Evolutionary conservation across 2,797 vertebrate genomes (phyloP).

Genomic region (Phoeniculus purpureus): DNA sequence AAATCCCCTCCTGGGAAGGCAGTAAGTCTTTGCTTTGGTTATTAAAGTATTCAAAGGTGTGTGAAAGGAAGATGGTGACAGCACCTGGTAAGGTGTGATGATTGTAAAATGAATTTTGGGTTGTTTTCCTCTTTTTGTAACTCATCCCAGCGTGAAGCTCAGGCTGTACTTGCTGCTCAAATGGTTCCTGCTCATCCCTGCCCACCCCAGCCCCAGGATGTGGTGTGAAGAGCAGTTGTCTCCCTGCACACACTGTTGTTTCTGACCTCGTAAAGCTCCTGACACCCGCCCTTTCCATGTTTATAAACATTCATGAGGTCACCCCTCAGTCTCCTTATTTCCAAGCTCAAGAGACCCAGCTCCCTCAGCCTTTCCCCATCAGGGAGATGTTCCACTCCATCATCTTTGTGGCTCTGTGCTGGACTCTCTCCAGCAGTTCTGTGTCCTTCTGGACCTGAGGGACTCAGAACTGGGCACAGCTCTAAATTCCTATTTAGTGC

Average conservation of each 20-base stretch:
- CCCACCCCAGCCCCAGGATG: not conserved
- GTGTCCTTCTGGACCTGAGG: no score
- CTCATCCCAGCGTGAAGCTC: not conserved
- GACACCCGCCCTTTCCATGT: no score
- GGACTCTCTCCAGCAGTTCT: no score
- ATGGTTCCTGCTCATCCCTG: not conserved
- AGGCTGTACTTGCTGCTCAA: not conserved
- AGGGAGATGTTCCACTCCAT: no score
- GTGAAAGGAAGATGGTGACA: not conserved
- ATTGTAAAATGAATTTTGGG: not conserved
- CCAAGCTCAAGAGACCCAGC: no score
- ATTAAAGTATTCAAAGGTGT: not conserved
- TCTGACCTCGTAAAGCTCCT: not conserved
- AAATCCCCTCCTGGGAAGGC: not conserved
- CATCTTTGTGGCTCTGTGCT: no score
- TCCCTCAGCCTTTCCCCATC: no score
- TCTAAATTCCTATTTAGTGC: not conserved
- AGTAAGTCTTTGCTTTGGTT: accelerated
- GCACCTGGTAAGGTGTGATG: not conserved
- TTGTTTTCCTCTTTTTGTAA: not conserved
- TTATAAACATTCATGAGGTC: no score
- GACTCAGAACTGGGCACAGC: no score
- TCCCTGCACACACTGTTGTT: not conserved
- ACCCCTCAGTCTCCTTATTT: no score
- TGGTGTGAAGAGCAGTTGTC: not conserved